These are phyloP conservation scores for Spheniscus humboldti DNA, from an alignment of 2,797 vertebrate genomes.

Conservation along the genomic window DNA sequence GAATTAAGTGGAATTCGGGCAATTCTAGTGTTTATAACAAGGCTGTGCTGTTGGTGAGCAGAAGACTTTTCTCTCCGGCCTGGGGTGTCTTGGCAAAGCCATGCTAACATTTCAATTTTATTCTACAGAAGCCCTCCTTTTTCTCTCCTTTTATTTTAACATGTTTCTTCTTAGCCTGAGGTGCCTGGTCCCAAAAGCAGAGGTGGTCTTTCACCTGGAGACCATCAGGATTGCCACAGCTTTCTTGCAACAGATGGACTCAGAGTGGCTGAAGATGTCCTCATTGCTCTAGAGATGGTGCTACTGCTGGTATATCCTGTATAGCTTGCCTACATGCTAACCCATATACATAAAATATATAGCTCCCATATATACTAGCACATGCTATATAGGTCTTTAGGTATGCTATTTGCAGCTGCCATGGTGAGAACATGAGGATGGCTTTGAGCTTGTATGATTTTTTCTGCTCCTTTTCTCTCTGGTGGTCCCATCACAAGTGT, in stretches of 20 bases:
- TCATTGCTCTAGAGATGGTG: background rate
- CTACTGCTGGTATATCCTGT: background rate
- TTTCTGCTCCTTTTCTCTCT: background rate
- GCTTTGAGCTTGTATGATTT: background rate
- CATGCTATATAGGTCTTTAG: background rate
- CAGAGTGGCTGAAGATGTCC: background rate
- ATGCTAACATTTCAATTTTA: background rate
- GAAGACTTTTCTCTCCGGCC: background rate
- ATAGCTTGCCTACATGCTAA: background rate
- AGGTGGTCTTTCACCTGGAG: background rate
- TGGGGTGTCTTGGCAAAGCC: background rate
- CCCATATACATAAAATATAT: too few species aligned
- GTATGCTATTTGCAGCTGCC: background rate
- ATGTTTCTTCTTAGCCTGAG: background rate
- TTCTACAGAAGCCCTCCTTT: background rate
- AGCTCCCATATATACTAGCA: background rate
- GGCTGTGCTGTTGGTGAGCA: background rate
- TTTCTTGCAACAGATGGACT: background rate
- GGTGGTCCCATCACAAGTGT: rapidly evolving
- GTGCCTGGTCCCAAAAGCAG: background rate
- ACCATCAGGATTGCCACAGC: background rate
- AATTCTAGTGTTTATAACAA: background rate
- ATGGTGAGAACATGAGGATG: background rate
- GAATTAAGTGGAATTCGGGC: background rate
- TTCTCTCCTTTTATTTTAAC: background rate